Percentiles rank a stretch among this genome's conserved stretches.
Conservation (phyloP, 2,113 vertebrate genomes). For the Osmerus eperlanus region DNA sequence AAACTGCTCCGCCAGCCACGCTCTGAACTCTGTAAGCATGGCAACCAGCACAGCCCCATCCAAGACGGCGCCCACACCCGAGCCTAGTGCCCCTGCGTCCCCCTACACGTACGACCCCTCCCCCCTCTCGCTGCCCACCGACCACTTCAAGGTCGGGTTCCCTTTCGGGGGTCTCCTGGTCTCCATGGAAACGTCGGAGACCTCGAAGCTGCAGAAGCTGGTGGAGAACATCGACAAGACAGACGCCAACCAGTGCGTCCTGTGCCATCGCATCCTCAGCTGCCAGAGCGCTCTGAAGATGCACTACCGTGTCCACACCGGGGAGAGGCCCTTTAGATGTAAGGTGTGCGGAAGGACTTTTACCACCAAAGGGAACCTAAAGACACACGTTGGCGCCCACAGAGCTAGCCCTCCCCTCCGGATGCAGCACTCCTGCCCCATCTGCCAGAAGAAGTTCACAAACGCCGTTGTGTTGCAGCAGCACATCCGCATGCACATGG, state of each 20-base stretch:
- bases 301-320: constrained; percentile 97
- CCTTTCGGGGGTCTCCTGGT: constrained; percentile 80
- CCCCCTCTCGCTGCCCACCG: constrained; percentile 68
- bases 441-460: constrained; percentile 98
- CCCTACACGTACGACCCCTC: constrained; percentile 72
- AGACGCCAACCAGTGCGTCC: constrained; percentile 91
- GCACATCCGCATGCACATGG: constrained; percentile 98
- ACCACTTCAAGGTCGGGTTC: constrained; percentile 81
- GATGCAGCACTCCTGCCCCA: constrained; percentile 95
- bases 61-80: constrained; percentile 48
- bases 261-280: constrained; percentile 94
- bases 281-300: constrained; percentile 98
- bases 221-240: constrained; percentile 97
- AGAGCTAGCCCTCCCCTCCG: constrained; percentile 87
- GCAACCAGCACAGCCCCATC: constrained; percentile 35
- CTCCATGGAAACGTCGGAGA: constrained; percentile 95
- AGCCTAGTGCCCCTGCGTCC: constrained; percentile 61
- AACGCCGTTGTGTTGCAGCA: constrained; percentile 95
- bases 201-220: constrained; percentile 94
- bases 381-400: constrained; percentile 94
- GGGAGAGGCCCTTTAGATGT: constrained; percentile 95
- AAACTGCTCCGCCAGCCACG: constrained; percentile 56
- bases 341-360: constrained; percentile 95
- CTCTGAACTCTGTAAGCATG: constrained; percentile 49
- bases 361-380: constrained; percentile 97